Base-by-base conservation (phyloP, 2,113 vertebrate genomes). In the Leucopsar rothschildi region DNA sequence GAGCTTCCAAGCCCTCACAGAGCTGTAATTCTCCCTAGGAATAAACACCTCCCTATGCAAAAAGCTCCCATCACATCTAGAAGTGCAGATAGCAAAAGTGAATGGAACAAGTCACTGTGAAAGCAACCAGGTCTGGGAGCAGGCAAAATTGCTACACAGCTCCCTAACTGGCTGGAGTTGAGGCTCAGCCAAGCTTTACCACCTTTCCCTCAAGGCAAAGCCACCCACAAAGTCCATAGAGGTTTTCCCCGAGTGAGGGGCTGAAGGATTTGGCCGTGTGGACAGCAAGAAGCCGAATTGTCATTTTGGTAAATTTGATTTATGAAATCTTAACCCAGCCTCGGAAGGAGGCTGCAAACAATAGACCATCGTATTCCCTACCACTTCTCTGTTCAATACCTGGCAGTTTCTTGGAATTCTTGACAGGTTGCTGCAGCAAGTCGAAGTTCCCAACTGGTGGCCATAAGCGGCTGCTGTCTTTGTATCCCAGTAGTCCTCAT, bases 401-500 rank as follows among this genome's bases (percentile, higher is more conserved):
- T 92, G 60, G 60, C 61, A 49, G 63, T 87, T 85, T 18, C 84
- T 71, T 87, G 83, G 93, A 92, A 96, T 86, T 76, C 90, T 81
- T 97, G 95, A 96, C 92, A 96, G 91, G 94, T 97, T 96, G 69
- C 88, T 93, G 61, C 64, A 91, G 91, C 14, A 10, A 86, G 55
- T 61, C 12, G 4, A 68, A 61, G 45, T 96, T 97, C 97, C 90
- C 92, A 91, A 95, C 90, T 88, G 82, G 95, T 96, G 95, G 94
- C 76, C 95, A 89, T 61, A 76, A 88, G 88, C 49, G 75, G 88
- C 91, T 94, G 85, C 93, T 15, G 91, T 88, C 96, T 97, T 94
- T 96, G 92, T 93, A 92, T 97, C 95, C 96, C 97, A 91, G 97
- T 96, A 98, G 97, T 97, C 97, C 96, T 98, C 98, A 97, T 97